Percentiles rank a stretch among this genome's conserved stretches.
Evolutionary conservation across 2,888 invertebrate genomes (phyloP).

Genomic region (Pemphredon lugubris): DNA sequence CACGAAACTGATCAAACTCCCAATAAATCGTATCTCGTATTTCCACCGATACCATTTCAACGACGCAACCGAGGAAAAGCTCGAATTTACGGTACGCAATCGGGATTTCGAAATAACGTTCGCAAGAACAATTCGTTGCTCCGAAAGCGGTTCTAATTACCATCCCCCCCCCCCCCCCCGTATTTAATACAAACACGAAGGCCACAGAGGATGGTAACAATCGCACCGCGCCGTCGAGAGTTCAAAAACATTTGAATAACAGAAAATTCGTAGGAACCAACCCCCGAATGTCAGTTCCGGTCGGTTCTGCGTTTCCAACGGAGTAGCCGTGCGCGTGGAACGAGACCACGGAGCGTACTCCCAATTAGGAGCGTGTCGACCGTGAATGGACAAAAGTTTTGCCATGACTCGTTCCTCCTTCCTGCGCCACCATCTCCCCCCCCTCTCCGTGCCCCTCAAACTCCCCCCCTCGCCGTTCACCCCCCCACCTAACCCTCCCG

Average conservation of each 20-base stretch:
- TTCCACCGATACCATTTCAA: neutral
- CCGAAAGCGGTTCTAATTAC: neutral
- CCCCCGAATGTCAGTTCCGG: slow-evolving; percentile 41
- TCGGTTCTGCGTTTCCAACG: slow-evolving; percentile 46
- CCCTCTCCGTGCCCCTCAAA: too few species aligned
- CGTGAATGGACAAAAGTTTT: slow-evolving; percentile 79
- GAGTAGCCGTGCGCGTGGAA: slow-evolving; percentile 65
- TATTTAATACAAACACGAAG: neutral
- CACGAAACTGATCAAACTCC: neutral
- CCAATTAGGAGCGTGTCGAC: slow-evolving; percentile 73
- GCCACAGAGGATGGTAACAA: neutral
- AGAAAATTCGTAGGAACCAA: slow-evolving; percentile 29
- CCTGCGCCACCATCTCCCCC: too few species aligned
- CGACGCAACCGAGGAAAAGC: neutral
- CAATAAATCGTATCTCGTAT: neutral
- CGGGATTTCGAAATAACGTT: neutral
- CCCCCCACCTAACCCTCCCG: too few species aligned
- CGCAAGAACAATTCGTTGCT: neutral
- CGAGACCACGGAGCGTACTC: slow-evolving; percentile 72
- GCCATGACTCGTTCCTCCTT: slow-evolving; percentile 62
- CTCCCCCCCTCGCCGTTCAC: too few species aligned
- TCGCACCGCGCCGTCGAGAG: neutral
- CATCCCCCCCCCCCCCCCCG: neutral
- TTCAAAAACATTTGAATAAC: neutral
- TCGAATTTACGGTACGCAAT: too few species aligned